A percentile compares a stretch with the other conserved stretches of the same genome.
These are phyloP conservation scores for Barnardius zonarius DNA, from an alignment of 2,113 vertebrate genomes.

Conservation along the genomic window DNA sequence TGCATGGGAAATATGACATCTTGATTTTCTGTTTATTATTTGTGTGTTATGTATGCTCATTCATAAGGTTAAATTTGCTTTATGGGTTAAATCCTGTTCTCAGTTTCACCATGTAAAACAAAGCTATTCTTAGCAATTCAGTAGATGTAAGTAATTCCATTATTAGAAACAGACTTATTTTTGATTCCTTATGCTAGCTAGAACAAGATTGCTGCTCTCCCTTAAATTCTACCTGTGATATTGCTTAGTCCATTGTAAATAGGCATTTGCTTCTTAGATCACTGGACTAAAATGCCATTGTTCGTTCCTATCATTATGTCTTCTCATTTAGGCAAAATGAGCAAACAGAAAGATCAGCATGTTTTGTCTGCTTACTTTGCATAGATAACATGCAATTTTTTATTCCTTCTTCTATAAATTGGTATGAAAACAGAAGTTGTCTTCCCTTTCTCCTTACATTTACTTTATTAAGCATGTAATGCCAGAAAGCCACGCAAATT, in stretches of 20 bases:
- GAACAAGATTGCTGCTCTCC: neutral
- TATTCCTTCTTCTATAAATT: neutral
- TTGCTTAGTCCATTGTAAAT: neutral
- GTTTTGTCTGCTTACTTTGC: neutral
- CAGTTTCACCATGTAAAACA: neutral
- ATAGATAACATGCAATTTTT: neutral
- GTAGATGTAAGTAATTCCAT: neutral
- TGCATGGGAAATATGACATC: neutral
- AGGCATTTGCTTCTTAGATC: neutral
- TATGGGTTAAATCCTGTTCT: neutral
- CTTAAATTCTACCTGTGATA: neutral
- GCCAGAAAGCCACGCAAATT: neutral
- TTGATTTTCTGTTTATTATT: conserved; percentile 5
- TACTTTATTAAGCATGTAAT: neutral
- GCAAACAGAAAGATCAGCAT: neutral
- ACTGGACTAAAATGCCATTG: neutral
- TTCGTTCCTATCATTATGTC: neutral
- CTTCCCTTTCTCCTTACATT: neutral
- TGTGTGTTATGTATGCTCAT: neutral
- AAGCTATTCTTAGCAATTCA: neutral
- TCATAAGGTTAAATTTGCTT: neutral
- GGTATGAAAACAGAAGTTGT: neutral
- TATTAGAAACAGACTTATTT: neutral
- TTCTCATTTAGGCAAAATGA: neutral
- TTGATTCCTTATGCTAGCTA: neutral